Conservation (phyloP, 2,797 vertebrate genomes). For the Hyperoplus lanceolatus region DNA sequence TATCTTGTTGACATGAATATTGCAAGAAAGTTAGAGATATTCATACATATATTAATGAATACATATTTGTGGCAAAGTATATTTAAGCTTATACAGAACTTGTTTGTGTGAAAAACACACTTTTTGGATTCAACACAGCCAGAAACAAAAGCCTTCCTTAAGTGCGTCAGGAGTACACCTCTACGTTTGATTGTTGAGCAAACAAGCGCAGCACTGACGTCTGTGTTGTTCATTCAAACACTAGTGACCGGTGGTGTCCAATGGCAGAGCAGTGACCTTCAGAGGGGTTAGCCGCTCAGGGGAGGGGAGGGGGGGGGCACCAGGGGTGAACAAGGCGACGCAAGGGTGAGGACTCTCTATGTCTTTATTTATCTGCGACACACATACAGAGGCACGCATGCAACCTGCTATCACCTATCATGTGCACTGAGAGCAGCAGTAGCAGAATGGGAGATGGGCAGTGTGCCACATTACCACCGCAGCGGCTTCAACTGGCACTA, state of each 20-base stretch:
- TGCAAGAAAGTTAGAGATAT: constrained; percentile 45
- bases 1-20: constrained; percentile 63
- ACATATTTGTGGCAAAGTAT: constrained; percentile 30
- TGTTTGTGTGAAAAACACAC: constrained; percentile 32
- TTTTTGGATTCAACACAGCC: constrained; percentile 7
- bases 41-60: constrained; percentile 62
- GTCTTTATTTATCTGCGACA: constrained; percentile 65
- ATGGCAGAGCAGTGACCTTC: constrained; percentile 68
- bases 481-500: constrained; percentile 51
- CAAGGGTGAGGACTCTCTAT: constrained; percentile 39
- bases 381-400: constrained; percentile 16
- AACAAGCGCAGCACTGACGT: constrained; percentile 57
- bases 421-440: constrained; percentile 27
- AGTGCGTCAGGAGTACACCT: constrained; percentile 11
- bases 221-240: constrained; percentile 79
- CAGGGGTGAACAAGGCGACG: constrained; percentile 21
- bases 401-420: constrained; percentile 51
- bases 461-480: constrained; percentile 36
- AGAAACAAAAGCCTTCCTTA: constrained; percentile 23
- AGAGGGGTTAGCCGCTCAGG: constrained; percentile 41
- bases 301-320: not conserved
- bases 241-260: constrained; percentile 47
- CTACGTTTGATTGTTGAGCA: constrained; percentile 68
- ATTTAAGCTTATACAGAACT: constrained; percentile 19
- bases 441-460: constrained; percentile 37